phyloP scores from a whole-genome alignment of 2,888 invertebrate genomes.

The Leptura quadrifasciata region DNA sequence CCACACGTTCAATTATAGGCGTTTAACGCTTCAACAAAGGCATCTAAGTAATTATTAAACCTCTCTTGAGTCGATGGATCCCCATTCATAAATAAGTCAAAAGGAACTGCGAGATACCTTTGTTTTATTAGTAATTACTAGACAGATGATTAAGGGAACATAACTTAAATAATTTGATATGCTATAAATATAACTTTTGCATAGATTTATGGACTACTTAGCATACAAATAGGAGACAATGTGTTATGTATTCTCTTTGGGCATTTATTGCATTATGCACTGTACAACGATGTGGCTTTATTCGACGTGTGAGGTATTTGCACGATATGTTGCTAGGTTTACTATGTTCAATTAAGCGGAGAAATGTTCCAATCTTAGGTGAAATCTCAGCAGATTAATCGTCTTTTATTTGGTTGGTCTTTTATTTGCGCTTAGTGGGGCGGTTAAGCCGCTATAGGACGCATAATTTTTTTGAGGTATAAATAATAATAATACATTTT shows the following conservation, averaged over 20 bases:
- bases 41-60: slow-evolving; percentile 13
- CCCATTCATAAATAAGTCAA: slow-evolving; percentile 13
- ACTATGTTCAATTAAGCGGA: slow-evolving; percentile 3
- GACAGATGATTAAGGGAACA: not conserved
- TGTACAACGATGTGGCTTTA: not conserved
- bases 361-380: not conserved
- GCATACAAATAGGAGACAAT: not conserved
- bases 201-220: not conserved
- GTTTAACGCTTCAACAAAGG: slow-evolving; percentile 19
- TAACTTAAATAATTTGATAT: slow-evolving; percentile 3
- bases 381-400: not conserved
- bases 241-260: not conserved
- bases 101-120: not conserved
- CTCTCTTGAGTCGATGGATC: slow-evolving; percentile 10
- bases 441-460: too few relatives aligned
- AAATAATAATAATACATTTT: too few relatives aligned
- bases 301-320: not conserved
- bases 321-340: not conserved
- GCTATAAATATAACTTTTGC: not conserved
- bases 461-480: too few relatives aligned
- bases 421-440: too few relatives aligned
- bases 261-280: not conserved
- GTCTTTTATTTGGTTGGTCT: not conserved
- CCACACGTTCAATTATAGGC: slow-evolving; percentile 61
- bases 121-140: slow-evolving; percentile 4